A percentile compares a stretch with the other conserved stretches of the same genome.
phyloP scores from a whole-genome alignment of 2,888 invertebrate genomes.

The Oeneis ivallda region DNA sequence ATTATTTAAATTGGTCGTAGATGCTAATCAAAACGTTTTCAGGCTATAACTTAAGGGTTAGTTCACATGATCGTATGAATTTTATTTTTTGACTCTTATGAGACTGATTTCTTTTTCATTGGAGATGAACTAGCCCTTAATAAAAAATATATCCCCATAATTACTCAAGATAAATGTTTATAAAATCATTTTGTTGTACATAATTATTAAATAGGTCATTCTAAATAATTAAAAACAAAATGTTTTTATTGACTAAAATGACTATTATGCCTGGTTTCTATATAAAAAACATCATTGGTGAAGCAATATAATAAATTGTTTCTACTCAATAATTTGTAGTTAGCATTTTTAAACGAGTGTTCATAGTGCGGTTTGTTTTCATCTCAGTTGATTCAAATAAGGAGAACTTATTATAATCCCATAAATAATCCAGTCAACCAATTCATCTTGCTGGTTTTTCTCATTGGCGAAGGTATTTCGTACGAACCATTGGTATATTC shows the following conservation, averaged over 20 bases:
- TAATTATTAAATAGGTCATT: neutral
- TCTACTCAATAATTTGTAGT: too few species aligned
- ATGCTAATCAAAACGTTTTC: neutral
- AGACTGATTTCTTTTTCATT: neutral
- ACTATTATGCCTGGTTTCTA: constrained; percentile 1
- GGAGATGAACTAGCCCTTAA: neutral
- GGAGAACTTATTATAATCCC: too few species aligned
- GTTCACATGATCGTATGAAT: neutral
- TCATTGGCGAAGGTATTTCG: too few species aligned
- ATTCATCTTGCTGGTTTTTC: too few species aligned
- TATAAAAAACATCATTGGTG: neutral
- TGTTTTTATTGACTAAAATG: neutral
- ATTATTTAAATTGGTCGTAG: neutral
- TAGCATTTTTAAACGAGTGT: too few species aligned
- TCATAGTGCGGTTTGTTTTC: too few species aligned
- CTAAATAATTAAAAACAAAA: neutral
- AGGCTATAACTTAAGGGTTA: neutral
- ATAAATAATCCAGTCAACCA: too few species aligned
- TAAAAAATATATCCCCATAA: neutral
- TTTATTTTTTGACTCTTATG: neutral
- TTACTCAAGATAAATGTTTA: neutral
- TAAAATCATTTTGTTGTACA: constrained; percentile 3
- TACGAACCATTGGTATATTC: too few species aligned
- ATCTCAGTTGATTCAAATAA: too few species aligned
- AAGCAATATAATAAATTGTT: too few species aligned